Evolutionary conservation across 2,113 vertebrate genomes (phyloP).

Genomic region (Cyprinodon variegatus): DNA sequence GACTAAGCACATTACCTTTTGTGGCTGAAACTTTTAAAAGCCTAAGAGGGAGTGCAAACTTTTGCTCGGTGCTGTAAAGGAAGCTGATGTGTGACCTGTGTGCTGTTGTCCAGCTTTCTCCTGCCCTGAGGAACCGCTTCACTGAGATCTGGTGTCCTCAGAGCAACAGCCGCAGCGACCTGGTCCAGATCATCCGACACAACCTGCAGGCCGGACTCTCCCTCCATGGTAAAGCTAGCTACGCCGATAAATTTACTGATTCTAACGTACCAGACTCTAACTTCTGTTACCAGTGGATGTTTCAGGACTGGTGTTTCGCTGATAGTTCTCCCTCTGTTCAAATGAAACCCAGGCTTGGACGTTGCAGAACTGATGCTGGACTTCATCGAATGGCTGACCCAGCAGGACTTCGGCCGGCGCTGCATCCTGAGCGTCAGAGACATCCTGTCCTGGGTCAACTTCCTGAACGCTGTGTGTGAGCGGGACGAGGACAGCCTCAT

Average conservation of each 20-base stretch:
- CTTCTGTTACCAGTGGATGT: not conserved
- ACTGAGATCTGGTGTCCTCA: slow-evolving; percentile 99
- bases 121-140: slow-evolving; percentile 94
- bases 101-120: slow-evolving; percentile 86
- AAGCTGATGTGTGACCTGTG: not conserved
- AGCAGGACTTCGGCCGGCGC: slow-evolving; percentile 90
- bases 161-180: slow-evolving; percentile 85
- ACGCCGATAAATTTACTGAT: not conserved
- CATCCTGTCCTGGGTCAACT: slow-evolving; percentile 92
- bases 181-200: slow-evolving; percentile 90
- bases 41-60: too few species aligned
- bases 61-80: not conserved
- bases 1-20: not conserved
- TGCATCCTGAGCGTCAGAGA: slow-evolving; percentile 93
- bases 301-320: not conserved
- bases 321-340: not conserved
- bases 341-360: slow-evolving; percentile 78
- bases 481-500: slow-evolving; percentile 67
- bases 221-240: slow-evolving; percentile 69
- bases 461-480: slow-evolving; percentile 87
- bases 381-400: slow-evolving; percentile 92
- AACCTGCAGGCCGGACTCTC: slow-evolving; percentile 87
- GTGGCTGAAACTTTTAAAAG: not conserved
- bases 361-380: slow-evolving; percentile 92
- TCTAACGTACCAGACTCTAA: not conserved